Evolutionary conservation across 2,797 vertebrate species (phyloP).

Genomic region (Leucoraja ocellata): DNA sequence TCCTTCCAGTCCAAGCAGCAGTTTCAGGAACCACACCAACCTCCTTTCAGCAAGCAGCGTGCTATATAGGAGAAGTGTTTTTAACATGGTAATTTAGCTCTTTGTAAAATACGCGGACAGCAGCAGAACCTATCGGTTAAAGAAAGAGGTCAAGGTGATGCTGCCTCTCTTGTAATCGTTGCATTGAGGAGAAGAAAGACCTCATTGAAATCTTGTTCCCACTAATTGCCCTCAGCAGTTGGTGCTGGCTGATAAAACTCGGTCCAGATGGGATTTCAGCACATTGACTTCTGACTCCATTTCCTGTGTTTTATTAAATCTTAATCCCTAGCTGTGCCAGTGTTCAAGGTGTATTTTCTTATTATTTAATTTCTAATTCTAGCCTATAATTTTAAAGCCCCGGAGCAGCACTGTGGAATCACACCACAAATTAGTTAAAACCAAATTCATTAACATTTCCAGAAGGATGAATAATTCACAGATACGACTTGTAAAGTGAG

Average conservation of each 20-base stretch:
- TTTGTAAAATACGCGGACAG: background rate
- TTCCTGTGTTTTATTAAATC: slow-evolving; percentile 20
- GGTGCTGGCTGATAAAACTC: background rate
- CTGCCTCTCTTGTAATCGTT: background rate
- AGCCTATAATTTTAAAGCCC: background rate
- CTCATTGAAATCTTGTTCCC: background rate
- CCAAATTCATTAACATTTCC: background rate
- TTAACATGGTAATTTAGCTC: background rate
- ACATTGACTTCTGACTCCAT: background rate
- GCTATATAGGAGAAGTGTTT: background rate
- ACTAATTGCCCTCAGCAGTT: background rate
- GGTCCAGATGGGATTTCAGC: background rate
- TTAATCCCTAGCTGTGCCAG: background rate
- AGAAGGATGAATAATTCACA: background rate
- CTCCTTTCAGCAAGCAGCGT: background rate
- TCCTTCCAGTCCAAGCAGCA: background rate
- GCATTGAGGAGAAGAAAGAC: background rate
- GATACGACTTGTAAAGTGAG: background rate
- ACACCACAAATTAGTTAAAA: background rate
- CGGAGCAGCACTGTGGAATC: background rate
- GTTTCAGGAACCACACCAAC: background rate
- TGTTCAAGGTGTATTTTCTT: slow-evolving; percentile 6
- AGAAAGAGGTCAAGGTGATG: background rate
- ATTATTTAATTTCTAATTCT: background rate
- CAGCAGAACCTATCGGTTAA: background rate